Percentiles rank a stretch among this genome's conserved stretches.
Evolutionary conservation across 2,888 invertebrate species (phyloP).

Genomic region (Mylabris sibirica): DNA sequence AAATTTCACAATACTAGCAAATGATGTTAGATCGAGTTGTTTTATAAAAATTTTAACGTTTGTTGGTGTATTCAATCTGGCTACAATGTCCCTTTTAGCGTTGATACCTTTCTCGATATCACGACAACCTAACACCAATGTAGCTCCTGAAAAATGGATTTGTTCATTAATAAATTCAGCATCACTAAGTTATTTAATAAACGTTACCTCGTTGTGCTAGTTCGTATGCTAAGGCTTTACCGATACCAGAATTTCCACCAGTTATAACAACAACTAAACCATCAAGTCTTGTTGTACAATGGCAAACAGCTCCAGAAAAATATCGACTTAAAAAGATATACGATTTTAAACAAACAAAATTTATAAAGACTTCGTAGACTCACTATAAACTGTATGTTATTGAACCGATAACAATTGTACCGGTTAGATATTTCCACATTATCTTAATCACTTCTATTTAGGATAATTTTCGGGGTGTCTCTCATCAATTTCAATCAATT

Average conservation of each 20-base stretch:
- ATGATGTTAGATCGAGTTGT: constrained; percentile 57
- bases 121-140: constrained; percentile 66
- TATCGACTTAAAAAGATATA: constrained; percentile 52
- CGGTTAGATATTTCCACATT: constrained; percentile 57
- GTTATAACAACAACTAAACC: constrained; percentile 66
- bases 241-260: constrained; percentile 68
- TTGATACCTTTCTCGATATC: constrained; percentile 60
- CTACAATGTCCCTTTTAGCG: constrained; percentile 60
- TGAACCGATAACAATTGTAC: constrained; percentile 52
- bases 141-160: constrained; percentile 58
- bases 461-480: background rate
- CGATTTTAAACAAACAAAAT: constrained; percentile 21
- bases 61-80: constrained; percentile 40
- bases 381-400: constrained; percentile 55
- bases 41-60: constrained; percentile 52
- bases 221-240: constrained; percentile 65
- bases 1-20: constrained; percentile 57
- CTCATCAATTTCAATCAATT: background rate
- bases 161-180: no score
- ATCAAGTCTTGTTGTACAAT: constrained; percentile 54
- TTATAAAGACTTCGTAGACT: constrained; percentile 40
- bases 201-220: constrained; percentile 62
- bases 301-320: constrained; percentile 57
- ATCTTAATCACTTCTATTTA: constrained; percentile 1
- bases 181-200: no score